Evolutionary conservation across 2,797 vertebrate genomes (phyloP), one percentile per base, ranked within the genome.

Genomic region (Cheirogaleus major): DNA sequence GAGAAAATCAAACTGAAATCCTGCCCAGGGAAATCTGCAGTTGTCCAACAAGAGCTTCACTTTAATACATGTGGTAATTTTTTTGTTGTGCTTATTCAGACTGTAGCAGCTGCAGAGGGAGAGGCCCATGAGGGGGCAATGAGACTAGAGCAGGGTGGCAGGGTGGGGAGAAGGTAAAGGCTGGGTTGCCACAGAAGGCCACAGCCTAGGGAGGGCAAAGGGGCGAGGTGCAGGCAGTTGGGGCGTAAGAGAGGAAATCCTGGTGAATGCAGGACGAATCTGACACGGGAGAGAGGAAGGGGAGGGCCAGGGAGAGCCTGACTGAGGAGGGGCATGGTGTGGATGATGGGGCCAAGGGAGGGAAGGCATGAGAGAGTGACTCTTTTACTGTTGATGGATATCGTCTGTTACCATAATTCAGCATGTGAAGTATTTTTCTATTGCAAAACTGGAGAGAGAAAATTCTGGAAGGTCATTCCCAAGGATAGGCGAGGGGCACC

Each of bases 1-100:
- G 97, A 97, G 69, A 95, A 98, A 96, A 93, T 87, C 89, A 93
- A 95, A 95, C 91, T 97, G 96, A 96, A 98, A 96, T 94, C 59
- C 86, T 97, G 70, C 89, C 97, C 95, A 91, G 70, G 79, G 89
- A 97, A 96, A 91, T 81, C 61, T 84, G 43, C 79, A 95, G 82
- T 96, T 96, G 91, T 96, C 95, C 96, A 96, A 91, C 79, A 92
- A 86, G 91, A 96, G 89, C 87, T 97, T 96, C 91, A 70, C 87
- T 96, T 97, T 91, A 97, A 96, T 97, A 91, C 94, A 96, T 89
- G 95, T 80, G 85, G 85, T 83, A 88, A 95, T 91, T 69, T 63
- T 96, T 50, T 80, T 94, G 95, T 95, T 96, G 59, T 93, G 67
- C 81, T 96, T 96, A 87, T 95, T 94, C 79, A 93, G 85, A 81